These are phyloP conservation scores for Steatocranus sp. DNA, from an alignment of 2,797 vertebrate genomes.

Conservation along the genomic window DNA sequence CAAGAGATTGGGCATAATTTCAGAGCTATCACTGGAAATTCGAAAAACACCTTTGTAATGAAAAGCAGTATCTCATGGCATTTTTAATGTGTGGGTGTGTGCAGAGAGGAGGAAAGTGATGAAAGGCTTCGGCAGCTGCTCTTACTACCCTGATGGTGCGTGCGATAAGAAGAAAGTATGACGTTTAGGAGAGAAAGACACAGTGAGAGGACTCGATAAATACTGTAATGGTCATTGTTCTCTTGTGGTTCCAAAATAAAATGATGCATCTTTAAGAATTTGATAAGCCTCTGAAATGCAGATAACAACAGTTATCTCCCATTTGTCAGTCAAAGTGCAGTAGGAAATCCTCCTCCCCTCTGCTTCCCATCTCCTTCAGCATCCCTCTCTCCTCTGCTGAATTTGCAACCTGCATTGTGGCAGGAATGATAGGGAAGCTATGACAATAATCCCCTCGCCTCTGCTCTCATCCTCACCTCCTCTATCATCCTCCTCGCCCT, in stretches of 20 bases:
- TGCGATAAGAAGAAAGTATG: not conserved
- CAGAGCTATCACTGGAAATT: not conserved
- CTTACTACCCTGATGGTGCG: not conserved
- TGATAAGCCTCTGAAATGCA: conserved; percentile 2
- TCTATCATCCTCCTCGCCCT: conserved; percentile 25
- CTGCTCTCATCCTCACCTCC: conserved; percentile 35
- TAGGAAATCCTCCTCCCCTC: conserved; percentile 5
- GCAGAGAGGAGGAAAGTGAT: not conserved
- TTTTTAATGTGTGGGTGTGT: not conserved
- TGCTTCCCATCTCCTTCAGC: not conserved
- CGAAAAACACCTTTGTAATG: not conserved
- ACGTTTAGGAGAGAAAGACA: not conserved
- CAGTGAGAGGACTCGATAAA: not conserved
- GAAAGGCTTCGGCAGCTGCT: conserved; percentile 14
- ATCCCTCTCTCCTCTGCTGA: conserved; percentile 2
- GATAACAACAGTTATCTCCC: conserved; percentile 18
- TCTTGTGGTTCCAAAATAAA: not conserved
- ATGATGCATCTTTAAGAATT: not conserved
- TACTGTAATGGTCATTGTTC: not conserved
- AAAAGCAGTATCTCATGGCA: not conserved
- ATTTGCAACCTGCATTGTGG: conserved; percentile 34
- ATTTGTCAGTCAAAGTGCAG: conserved; percentile 29
- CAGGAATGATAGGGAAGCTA: conserved; percentile 30
- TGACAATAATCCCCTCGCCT: conserved; percentile 41
- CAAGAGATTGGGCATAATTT: not conserved